These are phyloP conservation scores for Ictalurus punctatus DNA, from an alignment of 2,113 vertebrate species.

Conservation along the genomic window DNA sequence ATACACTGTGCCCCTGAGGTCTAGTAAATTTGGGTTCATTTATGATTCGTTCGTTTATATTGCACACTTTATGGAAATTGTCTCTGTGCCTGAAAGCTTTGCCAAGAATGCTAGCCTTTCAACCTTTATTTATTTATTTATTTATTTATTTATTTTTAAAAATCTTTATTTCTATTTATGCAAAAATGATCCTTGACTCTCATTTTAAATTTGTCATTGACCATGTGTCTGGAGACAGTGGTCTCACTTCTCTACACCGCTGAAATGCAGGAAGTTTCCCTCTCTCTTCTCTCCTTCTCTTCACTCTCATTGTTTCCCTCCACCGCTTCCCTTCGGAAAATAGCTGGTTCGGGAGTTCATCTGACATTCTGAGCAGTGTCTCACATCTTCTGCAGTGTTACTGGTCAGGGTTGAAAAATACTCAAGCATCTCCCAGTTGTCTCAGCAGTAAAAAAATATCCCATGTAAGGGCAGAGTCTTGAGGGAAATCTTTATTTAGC, in stretches of 20 bases:
- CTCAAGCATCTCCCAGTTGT: neutral
- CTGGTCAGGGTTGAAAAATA: neutral
- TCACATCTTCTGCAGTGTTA: conserved; percentile 3
- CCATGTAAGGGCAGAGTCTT: neutral
- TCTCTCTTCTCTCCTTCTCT: conserved; percentile 7
- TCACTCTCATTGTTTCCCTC: neutral
- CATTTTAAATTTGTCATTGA: neutral
- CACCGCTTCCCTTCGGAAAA: conserved; percentile 5
- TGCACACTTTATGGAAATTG: neutral
- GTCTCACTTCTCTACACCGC: conserved; percentile 7
- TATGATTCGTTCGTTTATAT: neutral
- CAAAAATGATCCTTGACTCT: neutral
- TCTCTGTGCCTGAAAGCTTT: neutral
- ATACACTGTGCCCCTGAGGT: neutral
- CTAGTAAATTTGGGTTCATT: conserved; percentile 4
- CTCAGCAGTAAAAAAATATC: no score
- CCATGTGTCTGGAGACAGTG: neutral
- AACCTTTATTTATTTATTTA: neutral
- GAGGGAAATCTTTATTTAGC: neutral
- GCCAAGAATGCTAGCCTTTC: neutral
- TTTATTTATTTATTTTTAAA: neutral
- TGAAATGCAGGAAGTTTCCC: conserved; percentile 8
- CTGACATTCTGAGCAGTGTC: conserved; percentile 20
- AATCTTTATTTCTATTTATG: neutral
- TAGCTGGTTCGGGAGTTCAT: conserved; percentile 5